phyloP scores from a whole-genome alignment of 2,888 invertebrate species.

The Vandiemenella viatica region DNA sequence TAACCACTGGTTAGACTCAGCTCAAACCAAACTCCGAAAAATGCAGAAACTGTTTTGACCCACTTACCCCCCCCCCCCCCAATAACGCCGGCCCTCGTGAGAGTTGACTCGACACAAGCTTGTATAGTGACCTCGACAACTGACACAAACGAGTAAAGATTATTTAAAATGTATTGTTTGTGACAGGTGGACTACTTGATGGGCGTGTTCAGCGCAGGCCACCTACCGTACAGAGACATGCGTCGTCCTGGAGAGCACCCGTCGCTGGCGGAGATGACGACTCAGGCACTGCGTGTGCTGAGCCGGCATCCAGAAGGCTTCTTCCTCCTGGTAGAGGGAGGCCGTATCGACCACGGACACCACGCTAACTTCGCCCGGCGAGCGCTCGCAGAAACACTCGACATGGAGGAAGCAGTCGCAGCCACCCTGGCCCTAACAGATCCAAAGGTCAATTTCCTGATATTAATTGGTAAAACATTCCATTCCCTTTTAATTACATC shows the following conservation, averaged over 20 bases:
- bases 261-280: slow-evolving; percentile 41
- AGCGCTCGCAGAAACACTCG: slow-evolving; percentile 47
- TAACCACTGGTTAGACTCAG: no score
- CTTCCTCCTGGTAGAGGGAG: slow-evolving; percentile 42
- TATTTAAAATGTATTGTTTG: not conserved
- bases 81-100: no score
- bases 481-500: no score
- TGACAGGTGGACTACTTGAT: slow-evolving; percentile 31
- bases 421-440: slow-evolving; percentile 28
- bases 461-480: no score
- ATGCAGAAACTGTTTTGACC: no score
- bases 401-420: slow-evolving; percentile 44
- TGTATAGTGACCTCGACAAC: no score
- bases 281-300: slow-evolving; percentile 37
- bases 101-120: no score
- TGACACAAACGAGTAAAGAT: no score
- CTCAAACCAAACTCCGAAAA: no score
- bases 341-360: slow-evolving; percentile 47
- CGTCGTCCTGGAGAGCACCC: slow-evolving; percentile 33
- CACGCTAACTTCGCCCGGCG: slow-evolving; percentile 43
- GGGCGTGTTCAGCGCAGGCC: slow-evolving; percentile 39
- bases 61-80: no score
- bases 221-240: slow-evolving; percentile 39
- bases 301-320: slow-evolving; percentile 34
- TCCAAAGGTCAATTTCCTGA: no score